These are phyloP conservation scores for Xanthorhoe designata DNA, from an alignment of 2,888 invertebrate genomes.

Conservation along the genomic window DNA sequence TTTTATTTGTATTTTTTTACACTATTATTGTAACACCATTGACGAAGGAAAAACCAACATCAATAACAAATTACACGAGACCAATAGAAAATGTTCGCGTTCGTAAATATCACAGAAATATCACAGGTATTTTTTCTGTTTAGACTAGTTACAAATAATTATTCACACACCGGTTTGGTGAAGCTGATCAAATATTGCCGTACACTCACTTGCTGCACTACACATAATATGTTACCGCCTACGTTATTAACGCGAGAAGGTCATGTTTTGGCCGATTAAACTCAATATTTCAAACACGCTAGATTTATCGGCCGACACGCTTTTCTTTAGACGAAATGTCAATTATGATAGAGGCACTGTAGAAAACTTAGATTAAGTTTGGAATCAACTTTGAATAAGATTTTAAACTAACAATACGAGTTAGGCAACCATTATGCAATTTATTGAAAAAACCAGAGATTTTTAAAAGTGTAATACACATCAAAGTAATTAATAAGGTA, in stretches of 20 bases:
- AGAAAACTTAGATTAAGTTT: too few relatives aligned
- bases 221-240: conserved; percentile 37
- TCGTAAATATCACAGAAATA: too few relatives aligned
- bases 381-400: too few relatives aligned
- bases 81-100: too few relatives aligned
- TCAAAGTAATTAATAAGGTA: too few relatives aligned
- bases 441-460: background rate
- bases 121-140: too few relatives aligned
- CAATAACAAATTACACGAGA: too few relatives aligned
- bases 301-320: conserved; percentile 37
- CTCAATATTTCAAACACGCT: conserved; percentile 31
- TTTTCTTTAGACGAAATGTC: background rate
- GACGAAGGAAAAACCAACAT: too few relatives aligned
- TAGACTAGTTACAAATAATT: background rate
- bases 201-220: conserved; percentile 32
- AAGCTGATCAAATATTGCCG: conserved; percentile 26
- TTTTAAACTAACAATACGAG: background rate
- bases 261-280: conserved; percentile 44
- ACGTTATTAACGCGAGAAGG: conserved; percentile 40
- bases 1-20: too few relatives aligned
- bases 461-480: too few relatives aligned
- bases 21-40: too few relatives aligned
- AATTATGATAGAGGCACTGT: background rate
- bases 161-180: conserved; percentile 13
- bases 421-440: too few relatives aligned